A percentile compares a stretch with the other conserved stretches of the same genome.
phyloP scores from a whole-genome alignment of 2,113 vertebrate genomes.

The Carollia perspicillata region DNA sequence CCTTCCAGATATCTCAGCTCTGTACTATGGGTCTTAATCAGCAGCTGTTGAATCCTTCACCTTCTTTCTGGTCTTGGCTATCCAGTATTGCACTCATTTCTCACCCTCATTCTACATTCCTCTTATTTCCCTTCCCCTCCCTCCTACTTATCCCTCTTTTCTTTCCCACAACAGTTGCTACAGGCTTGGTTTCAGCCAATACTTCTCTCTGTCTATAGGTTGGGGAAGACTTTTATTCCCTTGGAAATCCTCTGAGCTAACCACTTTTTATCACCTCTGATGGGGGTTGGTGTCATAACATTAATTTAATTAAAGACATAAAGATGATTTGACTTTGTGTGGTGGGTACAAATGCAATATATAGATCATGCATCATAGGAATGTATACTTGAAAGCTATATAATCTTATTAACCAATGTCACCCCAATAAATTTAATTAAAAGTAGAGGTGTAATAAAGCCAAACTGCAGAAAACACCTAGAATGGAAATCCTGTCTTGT shows the following conservation, averaged over 20 bases:
- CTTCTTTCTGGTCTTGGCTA: not conserved
- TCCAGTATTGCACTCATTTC: not conserved
- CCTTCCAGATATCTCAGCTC: not conserved
- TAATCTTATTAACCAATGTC: not conserved
- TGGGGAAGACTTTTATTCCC: not conserved
- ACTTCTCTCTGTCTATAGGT: constrained; percentile 2
- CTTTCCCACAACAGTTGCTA: not conserved
- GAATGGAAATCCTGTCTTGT: constrained; percentile 16
- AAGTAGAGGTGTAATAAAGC: constrained; percentile 17
- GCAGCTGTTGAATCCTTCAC: not conserved
- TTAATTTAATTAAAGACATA: constrained; percentile 49
- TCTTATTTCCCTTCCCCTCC: not conserved
- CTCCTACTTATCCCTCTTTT: not conserved
- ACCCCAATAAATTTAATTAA: not conserved
- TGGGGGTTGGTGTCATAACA: not conserved
- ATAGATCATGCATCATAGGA: not conserved
- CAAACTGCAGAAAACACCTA: constrained; percentile 35
- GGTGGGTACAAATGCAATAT: not conserved
- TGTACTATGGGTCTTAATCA: not conserved
- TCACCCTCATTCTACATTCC: not conserved
- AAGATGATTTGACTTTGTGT: not conserved
- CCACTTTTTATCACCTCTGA: not conserved
- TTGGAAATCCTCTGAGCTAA: not conserved
- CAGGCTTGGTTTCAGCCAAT: not conserved
- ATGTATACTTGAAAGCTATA: not conserved